Base-by-base conservation (phyloP, 2,888 invertebrate genomes). In the Odontocerum albicorne region DNA sequence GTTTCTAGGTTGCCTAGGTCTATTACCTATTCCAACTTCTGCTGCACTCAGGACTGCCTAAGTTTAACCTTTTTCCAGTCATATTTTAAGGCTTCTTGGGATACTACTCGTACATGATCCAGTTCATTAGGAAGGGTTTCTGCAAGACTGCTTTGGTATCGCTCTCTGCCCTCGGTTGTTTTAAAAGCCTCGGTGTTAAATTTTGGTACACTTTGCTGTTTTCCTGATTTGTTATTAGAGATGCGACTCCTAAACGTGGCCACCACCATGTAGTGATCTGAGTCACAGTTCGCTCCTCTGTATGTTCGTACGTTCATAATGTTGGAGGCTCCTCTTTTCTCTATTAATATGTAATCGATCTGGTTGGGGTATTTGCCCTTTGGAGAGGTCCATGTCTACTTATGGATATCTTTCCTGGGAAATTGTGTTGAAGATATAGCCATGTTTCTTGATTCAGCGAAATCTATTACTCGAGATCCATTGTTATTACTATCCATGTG, bases 201-300 rank as follows among this genome's bases (percentile, higher is more conserved):
- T 35, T 35, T 35, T 12, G 35, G 35, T 4, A 12, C 13, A 6
- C n/a, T 35, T 12, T 7, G 35, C 13, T 7, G 35, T 35, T 35
- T 35, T 12, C 12, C n/a, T 12, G 35, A 8, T 12, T 12, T 35
- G 12, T 35, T 35, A 12, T 35, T 35, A n/a, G 35, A 7, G 27
- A 27, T 27, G 27, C 10, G 10, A 7, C 27, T 27, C 13, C 40
- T 40, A 20, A 6, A 40, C 17, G 6, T 38, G 4, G 38, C 15
- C 4, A 40, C 20, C 8, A 40, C 40, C 20, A 40, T 4, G 40
- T 20, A 19, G 40, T 43, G 43, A n/a, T 43, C 43, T 15, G 43
- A 43, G 16, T 43, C 43, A n/a, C 22, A 43, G 6, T 43, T 27
- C 2, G 43, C 43, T 27, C 43, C 43, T n/a, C 31, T 43, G 16